Evolutionary conservation across 2,888 invertebrate species (phyloP).

Genomic region (Panopea generosa): DNA sequence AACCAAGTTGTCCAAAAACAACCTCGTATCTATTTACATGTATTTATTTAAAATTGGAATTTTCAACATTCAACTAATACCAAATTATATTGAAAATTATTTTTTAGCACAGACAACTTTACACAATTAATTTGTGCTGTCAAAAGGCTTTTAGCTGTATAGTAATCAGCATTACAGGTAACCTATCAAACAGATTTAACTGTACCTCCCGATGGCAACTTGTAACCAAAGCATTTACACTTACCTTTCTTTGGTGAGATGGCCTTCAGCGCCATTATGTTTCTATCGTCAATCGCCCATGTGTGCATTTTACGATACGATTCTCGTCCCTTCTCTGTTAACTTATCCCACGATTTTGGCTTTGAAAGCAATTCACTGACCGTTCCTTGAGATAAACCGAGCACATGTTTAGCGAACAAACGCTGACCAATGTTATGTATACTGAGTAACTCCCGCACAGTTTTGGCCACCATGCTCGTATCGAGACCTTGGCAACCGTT

Average conservation of each 20-base stretch:
- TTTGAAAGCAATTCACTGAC: constrained; percentile 99
- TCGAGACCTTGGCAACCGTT: constrained; percentile 90
- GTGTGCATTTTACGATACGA: constrained; percentile 99
- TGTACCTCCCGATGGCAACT: no score
- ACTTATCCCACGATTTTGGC: constrained; percentile 99
- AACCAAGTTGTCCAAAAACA: no score
- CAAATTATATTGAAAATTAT: no score
- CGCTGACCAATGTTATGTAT: constrained; percentile 99
- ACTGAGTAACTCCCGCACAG: constrained; percentile 96
- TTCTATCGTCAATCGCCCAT: constrained; percentile 99
- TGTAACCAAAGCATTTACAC: no score
- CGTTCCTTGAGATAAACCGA: constrained; percentile 97
- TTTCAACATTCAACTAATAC: no score
- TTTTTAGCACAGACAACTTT: no score
- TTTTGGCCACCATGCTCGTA: constrained; percentile 95
- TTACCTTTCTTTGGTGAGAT: constrained; percentile 89
- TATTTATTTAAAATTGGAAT: no score
- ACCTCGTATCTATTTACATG: no score
- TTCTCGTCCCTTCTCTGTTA: constrained; percentile 99
- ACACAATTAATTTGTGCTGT: no score
- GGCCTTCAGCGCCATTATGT: constrained; percentile 98
- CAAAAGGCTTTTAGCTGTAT: no score
- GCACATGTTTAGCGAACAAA: constrained; percentile 98
- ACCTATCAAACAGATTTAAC: no score
- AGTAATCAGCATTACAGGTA: no score